Conservation (phyloP, 2,888 invertebrate genomes). For the Cordylochernes scorpioides region DNA sequence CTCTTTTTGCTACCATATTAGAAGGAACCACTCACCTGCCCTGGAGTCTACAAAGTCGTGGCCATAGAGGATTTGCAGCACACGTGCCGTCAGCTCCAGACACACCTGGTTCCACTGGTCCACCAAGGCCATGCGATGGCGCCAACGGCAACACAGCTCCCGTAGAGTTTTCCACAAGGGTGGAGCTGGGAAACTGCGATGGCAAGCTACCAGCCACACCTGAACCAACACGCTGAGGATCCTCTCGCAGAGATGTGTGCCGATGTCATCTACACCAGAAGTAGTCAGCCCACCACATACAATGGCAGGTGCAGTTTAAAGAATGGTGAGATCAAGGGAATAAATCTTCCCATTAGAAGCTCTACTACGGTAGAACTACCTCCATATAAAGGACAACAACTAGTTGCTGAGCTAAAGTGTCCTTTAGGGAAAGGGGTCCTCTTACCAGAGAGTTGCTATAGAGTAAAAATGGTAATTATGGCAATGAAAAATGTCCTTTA, state of each 20-base stretch:
- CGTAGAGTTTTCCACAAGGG: constrained; percentile 44
- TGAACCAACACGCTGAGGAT: constrained; percentile 79
- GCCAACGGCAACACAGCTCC: constrained; percentile 74
- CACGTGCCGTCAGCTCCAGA: constrained; percentile 51
- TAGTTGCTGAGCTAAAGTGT: too few species aligned
- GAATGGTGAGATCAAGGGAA: too few species aligned
- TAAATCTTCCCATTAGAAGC: too few species aligned
- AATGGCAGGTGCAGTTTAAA: too few species aligned
- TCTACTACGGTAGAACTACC: too few species aligned
- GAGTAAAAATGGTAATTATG: too few species aligned
- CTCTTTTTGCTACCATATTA: too few species aligned
- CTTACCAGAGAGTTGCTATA: too few species aligned
- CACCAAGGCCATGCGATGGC: constrained; percentile 69
- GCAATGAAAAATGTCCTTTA: too few species aligned
- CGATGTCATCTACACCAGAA: constrained; percentile 44
- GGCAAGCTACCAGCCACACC: constrained; percentile 48
- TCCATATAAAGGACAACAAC: too few species aligned
- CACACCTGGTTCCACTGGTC: constrained; percentile 58
- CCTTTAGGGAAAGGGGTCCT: too few species aligned
- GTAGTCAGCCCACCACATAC: too few species aligned
- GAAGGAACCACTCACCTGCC: constrained; percentile 17
- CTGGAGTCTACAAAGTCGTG: constrained; percentile 21
- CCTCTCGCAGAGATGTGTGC: constrained; percentile 74
- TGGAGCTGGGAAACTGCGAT: constrained; percentile 68
- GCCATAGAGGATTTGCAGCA: constrained; percentile 58